Evolutionary conservation across 2,888 invertebrate species (phyloP).

Genomic region (Chydorus sphaericus): DNA sequence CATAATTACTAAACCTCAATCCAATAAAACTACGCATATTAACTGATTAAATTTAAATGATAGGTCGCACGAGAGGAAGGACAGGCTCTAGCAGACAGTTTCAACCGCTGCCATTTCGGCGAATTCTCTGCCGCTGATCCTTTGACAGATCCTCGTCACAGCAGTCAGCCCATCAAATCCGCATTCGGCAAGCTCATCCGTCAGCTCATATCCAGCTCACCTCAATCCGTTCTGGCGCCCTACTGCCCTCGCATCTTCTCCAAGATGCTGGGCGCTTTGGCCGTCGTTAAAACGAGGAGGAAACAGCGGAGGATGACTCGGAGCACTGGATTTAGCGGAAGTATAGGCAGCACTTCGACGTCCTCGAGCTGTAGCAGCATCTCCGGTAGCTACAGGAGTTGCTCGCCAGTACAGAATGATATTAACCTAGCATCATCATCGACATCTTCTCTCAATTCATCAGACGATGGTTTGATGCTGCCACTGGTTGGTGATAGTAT

Average conservation of each 20-base stretch:
- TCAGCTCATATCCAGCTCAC: not conserved
- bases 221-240: not conserved
- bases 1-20: not conserved
- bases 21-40: not conserved
- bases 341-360: no score
- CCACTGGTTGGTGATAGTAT: no score
- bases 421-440: no score
- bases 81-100: not conserved
- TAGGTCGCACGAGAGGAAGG: constrained; percentile 2
- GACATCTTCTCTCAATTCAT: no score
- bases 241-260: not conserved
- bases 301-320: no score
- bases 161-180: not conserved
- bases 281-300: not conserved
- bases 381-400: no score
- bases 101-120: not conserved
- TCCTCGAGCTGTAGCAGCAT: no score
- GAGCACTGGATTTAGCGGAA: no score
- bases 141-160: not conserved
- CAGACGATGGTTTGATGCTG: no score
- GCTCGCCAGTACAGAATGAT: no score
- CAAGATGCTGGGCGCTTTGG: not conserved
- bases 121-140: constrained; percentile 6
- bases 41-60: not conserved
- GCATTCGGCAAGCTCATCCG: not conserved